Evolutionary conservation across 1,140 invertebrate genomes (phyloP), one percentile per base, ranked within the genome.

Genomic region (Anastrepha obliqua): DNA sequence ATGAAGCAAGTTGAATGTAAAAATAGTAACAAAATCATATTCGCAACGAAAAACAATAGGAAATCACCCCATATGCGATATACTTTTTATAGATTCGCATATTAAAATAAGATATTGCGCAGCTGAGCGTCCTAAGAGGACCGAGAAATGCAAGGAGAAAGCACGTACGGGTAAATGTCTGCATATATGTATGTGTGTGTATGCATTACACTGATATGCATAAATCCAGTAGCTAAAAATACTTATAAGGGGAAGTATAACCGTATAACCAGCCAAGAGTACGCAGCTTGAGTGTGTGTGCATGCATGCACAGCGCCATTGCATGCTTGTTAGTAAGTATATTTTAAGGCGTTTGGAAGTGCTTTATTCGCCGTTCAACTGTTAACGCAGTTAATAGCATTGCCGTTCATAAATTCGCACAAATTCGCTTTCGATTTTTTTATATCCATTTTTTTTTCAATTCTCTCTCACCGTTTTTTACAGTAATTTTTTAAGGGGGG

Each of bases 271-370:
- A 29, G 29, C 1, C 29, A 29, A 29, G 29, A 29, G 29, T 29
- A 29, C 29, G 29, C 29, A 29, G 44, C 13, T n/a, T 62, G 60
- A 3, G 4, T 42, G 20, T 70, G 42, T 55, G 44, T 42, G 6
- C n/a, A 3, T 55, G 6, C n/a, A 1, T n/a, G 7, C 17, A 17
- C 17, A 29, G 7, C 74, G 11, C 47, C 9, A 81, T 81, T 81
- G 74, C n/a, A 20, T 55, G n/a, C 20, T 17, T 81, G n/a, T 81
- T 42, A 55, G 74, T 55, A 81, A 81, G 74, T 81, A 58, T 81
- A 81, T 81, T 81, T 81, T 81, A 81, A 81, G 74, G 74, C 74
- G 74, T 58, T 81, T 55, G 74, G 74, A 47, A 81, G 51, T 81
- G 74, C 74, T 81, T 81, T 81, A 81, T 29, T 11, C n/a, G 74